Conservation (phyloP, 35 echinoderm and acorn worm species). For the Lytechinus pictus region DNA sequence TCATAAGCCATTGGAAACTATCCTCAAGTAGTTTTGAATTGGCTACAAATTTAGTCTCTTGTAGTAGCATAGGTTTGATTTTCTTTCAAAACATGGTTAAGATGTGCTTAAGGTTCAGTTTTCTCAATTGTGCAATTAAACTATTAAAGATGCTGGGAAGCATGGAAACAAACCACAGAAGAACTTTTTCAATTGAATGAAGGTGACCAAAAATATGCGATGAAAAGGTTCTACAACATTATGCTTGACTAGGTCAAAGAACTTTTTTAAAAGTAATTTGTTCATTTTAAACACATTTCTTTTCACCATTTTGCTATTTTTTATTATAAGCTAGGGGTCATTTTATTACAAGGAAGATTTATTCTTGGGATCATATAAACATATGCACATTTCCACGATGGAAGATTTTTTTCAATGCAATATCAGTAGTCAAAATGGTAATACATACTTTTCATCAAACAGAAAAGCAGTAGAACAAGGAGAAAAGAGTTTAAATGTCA, state of each 20-base stretch:
- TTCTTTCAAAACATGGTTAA: background rate
- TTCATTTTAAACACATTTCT: background rate
- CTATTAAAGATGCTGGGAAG: background rate
- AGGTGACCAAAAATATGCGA: background rate
- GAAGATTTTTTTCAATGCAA: background rate
- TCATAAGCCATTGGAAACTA: constrained; percentile 2
- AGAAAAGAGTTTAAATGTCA: background rate
- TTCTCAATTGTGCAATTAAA: constrained; percentile 1
- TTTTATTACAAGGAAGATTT: background rate
- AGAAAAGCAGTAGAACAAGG: background rate
- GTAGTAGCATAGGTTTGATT: background rate
- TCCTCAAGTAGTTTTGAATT: background rate
- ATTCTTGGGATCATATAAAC: background rate
- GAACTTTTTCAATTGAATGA: background rate
- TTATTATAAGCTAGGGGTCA: background rate
- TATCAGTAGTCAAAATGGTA: background rate
- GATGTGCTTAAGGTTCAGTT: constrained; percentile 1
- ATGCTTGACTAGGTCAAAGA: background rate
- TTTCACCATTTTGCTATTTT: background rate
- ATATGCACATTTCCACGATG: background rate
- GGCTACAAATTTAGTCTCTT: background rate
- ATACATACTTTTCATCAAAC: background rate
- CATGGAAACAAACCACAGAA: background rate
- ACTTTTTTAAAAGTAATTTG: background rate
- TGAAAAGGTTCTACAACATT: background rate